Conservation (phyloP, 2,888 invertebrate species). For the Scaptomyza cyrtandrae region DNA sequence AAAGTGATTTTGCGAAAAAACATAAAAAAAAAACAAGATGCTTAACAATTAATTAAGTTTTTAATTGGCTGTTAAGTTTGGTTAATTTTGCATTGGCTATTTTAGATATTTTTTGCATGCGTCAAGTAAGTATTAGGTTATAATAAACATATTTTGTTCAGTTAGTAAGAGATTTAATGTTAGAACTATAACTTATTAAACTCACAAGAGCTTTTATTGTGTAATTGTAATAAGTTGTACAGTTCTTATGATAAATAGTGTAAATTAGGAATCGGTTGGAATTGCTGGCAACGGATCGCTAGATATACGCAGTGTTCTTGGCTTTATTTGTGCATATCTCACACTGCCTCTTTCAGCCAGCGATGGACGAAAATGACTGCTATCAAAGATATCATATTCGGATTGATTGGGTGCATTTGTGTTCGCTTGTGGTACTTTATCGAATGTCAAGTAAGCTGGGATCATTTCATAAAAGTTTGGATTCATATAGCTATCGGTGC, state of each 20-base stretch:
- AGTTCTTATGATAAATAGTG: no score
- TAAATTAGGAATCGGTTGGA: conserved; percentile 44
- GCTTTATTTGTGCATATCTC: conserved; percentile 68
- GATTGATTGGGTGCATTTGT: conserved; percentile 15
- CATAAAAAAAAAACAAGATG: not conserved
- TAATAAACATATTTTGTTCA: not conserved
- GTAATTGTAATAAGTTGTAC: not conserved
- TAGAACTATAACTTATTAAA: not conserved
- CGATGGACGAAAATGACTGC: not conserved
- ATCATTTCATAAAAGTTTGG: conserved; percentile 78
- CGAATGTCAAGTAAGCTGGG: conserved; percentile 65
- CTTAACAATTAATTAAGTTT: not conserved
- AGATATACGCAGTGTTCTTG: conserved; percentile 63
- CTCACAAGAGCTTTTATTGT: conserved; percentile 20
- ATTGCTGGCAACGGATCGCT: conserved; percentile 79
- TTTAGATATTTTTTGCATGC: not conserved
- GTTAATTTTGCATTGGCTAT: not conserved
- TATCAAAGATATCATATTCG: conserved; percentile 28
- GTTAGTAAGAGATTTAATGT: not conserved
- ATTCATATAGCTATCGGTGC: conserved; percentile 79
- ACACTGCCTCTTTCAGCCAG: conserved; percentile 23
- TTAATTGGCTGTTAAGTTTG: not conserved
- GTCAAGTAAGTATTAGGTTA: conserved; percentile 3
- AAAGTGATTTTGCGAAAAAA: not conserved
- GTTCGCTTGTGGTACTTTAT: conserved; percentile 25